Conservation (phyloP, 2,113 vertebrate genomes). For the Gallinago media region DNA sequence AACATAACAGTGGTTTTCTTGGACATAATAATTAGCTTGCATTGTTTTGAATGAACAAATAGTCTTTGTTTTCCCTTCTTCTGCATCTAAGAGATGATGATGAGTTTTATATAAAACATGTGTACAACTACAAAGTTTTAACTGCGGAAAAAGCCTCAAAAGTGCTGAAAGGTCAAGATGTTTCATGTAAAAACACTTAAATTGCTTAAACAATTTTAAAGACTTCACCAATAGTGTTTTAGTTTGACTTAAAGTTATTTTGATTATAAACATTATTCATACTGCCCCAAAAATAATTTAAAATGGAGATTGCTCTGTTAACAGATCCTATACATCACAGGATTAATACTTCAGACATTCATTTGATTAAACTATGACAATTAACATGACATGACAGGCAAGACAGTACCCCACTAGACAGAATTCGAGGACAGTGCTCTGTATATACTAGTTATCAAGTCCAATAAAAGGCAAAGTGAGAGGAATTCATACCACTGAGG, state of each 20-base stretch:
- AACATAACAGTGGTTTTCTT: neutral
- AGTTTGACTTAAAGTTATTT: neutral
- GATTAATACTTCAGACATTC: accelerated
- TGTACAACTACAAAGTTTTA: neutral
- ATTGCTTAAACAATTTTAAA: accelerated
- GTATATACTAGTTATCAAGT: neutral
- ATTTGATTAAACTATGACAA: neutral
- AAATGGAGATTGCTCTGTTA: neutral
- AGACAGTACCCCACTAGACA: neutral
- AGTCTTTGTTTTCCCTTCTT: neutral
- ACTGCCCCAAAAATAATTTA: neutral
- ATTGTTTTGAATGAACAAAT: neutral
- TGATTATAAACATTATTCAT: neutral
- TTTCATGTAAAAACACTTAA: neutral
- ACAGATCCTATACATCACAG: neutral
- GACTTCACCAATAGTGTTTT: neutral
- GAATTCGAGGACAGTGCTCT: neutral
- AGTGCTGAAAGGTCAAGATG: neutral
- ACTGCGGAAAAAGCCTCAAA: neutral
- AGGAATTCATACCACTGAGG: neutral
- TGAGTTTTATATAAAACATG: neutral
- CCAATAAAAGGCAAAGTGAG: neutral
- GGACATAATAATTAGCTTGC: neutral
- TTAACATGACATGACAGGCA: neutral
- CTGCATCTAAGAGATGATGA: too few relatives aligned